Evolutionary conservation across 2,113 vertebrate species (phyloP).

Genomic region (Mixornis gularis): DNA sequence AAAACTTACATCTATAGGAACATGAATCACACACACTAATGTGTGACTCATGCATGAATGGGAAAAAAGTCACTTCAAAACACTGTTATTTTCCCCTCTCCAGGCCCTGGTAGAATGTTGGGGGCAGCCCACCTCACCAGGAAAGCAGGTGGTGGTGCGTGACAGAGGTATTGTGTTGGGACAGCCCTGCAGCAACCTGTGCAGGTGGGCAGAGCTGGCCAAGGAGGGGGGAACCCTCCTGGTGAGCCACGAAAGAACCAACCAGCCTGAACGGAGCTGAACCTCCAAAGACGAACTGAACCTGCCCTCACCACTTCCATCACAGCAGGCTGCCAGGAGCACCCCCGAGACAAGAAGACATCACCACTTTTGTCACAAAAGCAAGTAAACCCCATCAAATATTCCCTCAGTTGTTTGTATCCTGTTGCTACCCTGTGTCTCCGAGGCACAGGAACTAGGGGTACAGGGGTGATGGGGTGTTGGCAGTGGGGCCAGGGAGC

Average conservation of each 20-base stretch:
- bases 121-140: neutral
- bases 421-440: neutral
- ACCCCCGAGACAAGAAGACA: neutral
- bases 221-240: neutral
- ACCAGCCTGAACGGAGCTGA: neutral
- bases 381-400: neutral
- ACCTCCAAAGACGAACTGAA: rapidly evolving
- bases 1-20: neutral
- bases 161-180: neutral
- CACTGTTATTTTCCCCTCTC: neutral
- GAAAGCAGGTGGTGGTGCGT: neutral
- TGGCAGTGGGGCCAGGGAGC: neutral
- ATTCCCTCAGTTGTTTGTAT: no score
- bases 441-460: rapidly evolving
- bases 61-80: neutral
- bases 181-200: neutral
- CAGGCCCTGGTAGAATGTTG: rapidly evolving
- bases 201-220: neutral
- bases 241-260: neutral
- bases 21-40: neutral
- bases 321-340: neutral
- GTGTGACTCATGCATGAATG: slow-evolving; percentile 12
- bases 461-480: rapidly evolving
- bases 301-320: rapidly evolving
- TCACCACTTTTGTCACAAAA: neutral